Percentiles rank a stretch among this genome's conserved stretches.
These are phyloP conservation scores for Poliocrania exsul DNA, from an alignment of 2,797 vertebrate species.

Conservation along the genomic window DNA sequence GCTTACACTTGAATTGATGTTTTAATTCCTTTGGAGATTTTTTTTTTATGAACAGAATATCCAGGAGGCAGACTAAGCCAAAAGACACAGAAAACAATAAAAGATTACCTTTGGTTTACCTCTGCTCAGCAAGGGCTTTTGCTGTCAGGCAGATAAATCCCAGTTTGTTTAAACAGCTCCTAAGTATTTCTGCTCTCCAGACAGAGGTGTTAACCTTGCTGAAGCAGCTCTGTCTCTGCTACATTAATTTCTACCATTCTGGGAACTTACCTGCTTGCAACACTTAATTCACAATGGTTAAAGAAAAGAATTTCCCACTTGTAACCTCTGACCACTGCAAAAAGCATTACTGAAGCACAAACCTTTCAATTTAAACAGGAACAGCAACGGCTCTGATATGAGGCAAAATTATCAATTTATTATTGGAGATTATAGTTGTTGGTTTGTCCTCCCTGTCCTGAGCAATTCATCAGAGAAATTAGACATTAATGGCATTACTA, in stretches of 20 bases:
- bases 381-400: background rate
- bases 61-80: background rate
- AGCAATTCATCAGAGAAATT: background rate
- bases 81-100: background rate
- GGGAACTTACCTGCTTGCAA: background rate
- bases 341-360: background rate
- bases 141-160: constrained; percentile 8
- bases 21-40: background rate
- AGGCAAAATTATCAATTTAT: background rate
- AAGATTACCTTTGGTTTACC: constrained; percentile 13
- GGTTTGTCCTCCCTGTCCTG: background rate
- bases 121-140: background rate
- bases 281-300: background rate
- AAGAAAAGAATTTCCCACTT: background rate
- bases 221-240: background rate
- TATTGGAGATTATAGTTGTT: background rate
- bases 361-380: background rate
- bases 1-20: background rate
- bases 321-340: background rate
- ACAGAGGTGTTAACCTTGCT: background rate
- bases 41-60: background rate
- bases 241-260: background rate
- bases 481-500: background rate
- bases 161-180: constrained; percentile 17
- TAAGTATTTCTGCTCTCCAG: background rate